These are phyloP conservation scores for Condylura cristata DNA, from an alignment of 2,113 vertebrate species.

Conservation along the genomic window DNA sequence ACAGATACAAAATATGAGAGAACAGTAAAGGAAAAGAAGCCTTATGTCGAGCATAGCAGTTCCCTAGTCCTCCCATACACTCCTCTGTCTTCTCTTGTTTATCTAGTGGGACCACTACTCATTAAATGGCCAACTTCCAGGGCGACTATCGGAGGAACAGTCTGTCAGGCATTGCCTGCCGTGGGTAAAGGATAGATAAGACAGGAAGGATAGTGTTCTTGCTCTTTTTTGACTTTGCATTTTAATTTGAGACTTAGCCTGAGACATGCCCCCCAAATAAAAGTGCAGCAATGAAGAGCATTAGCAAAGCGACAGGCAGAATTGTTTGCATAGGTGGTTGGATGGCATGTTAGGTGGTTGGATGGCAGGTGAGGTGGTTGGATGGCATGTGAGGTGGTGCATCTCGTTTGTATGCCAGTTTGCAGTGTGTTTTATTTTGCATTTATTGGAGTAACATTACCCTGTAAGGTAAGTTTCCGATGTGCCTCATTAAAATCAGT, in stretches of 20 bases:
- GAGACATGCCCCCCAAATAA: neutral
- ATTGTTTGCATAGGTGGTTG: neutral
- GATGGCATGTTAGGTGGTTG: neutral
- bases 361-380: neutral
- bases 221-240: neutral
- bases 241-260: constrained; percentile 30
- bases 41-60: neutral
- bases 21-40: neutral
- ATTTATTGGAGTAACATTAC: too few species aligned
- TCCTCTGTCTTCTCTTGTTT: neutral
- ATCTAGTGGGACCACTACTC: neutral
- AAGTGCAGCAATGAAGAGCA: neutral
- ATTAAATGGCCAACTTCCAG: neutral
- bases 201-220: neutral
- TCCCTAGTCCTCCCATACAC: neutral
- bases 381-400: neutral
- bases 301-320: neutral
- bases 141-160: neutral
- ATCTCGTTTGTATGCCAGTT: neutral
- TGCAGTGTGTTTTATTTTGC: neutral
- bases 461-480: too few species aligned
- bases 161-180: neutral
- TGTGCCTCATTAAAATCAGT: too few species aligned
- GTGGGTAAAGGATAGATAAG: neutral
- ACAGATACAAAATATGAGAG: constrained; percentile 2